Evolutionary conservation across 2,888 invertebrate genomes (phyloP).

Genomic region (Eupithecia vulgata): DNA sequence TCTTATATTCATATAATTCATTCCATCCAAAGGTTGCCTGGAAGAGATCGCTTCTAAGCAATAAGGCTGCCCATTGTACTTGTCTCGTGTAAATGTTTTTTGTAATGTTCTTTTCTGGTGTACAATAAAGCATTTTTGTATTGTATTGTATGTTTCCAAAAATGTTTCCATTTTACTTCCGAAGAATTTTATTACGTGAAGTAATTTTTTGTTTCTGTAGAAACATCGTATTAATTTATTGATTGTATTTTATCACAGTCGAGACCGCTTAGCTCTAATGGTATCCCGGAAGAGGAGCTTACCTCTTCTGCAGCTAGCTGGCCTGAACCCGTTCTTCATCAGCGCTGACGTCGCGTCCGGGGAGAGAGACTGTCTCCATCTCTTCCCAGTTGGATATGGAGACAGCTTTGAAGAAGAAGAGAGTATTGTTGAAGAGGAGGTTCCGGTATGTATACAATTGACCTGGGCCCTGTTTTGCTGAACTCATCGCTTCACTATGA

Average conservation of each 20-base stretch:
- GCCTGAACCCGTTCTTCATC: constrained; percentile 72
- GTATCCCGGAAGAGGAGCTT: constrained; percentile 75
- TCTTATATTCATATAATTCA: too few species aligned
- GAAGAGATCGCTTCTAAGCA: too few species aligned
- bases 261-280: constrained; percentile 74
- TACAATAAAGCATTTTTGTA: too few species aligned
- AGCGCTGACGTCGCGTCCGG: constrained; percentile 67
- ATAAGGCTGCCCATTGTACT: too few species aligned
- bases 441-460: constrained; percentile 34
- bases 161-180: too few species aligned
- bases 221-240: not conserved
- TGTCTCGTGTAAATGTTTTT: too few species aligned
- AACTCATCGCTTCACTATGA: not conserved
- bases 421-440: constrained; percentile 59
- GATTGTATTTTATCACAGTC: constrained; percentile 50
- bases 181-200: too few species aligned
- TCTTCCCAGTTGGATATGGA: constrained; percentile 78
- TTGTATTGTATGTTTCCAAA: too few species aligned
- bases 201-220: too few species aligned
- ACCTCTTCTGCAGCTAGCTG: constrained; percentile 71
- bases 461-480: not conserved
- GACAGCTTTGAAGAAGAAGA: constrained; percentile 69
- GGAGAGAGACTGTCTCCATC: constrained; percentile 68
- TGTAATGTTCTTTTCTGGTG: too few species aligned
- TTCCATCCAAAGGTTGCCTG: too few species aligned